Percentiles rank a stretch among this genome's conserved stretches.
These are phyloP conservation scores for Zoanthus solanderi DNA, from an alignment of 92 coral and sea anemone species.

Conservation along the genomic window DNA sequence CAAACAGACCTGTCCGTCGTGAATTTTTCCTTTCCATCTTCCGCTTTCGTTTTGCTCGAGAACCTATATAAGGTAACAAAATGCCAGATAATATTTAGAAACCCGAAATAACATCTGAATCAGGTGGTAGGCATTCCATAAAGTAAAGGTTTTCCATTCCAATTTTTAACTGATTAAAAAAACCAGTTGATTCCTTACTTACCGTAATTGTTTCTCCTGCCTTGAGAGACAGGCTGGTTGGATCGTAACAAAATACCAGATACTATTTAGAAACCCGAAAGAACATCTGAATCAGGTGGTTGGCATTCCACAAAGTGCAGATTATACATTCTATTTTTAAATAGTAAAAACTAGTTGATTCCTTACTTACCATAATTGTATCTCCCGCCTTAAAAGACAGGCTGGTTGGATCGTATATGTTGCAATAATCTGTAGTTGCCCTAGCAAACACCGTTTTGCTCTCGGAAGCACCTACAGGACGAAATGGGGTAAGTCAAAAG, in stretches of 20 bases:
- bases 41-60: conserved; percentile 87
- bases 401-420: conserved; percentile 85
- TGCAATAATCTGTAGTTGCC: conserved; percentile 88
- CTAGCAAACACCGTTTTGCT: conserved; percentile 78
- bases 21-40: conserved; percentile 91
- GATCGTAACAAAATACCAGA: conserved; percentile 53
- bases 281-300: not conserved
- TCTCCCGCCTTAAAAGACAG: conserved; percentile 84
- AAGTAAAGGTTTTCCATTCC: not conserved
- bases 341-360: no score
- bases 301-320: not conserved
- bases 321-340: not conserved
- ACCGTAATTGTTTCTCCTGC: conserved; percentile 89
- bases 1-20: conserved; percentile 66
- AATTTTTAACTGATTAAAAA: no score
- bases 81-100: not conserved
- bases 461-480: conserved; percentile 69
- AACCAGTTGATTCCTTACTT: not conserved
- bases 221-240: conserved; percentile 80
- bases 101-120: not conserved
- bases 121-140: not conserved
- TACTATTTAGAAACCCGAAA: not conserved
- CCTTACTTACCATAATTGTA: conserved; percentile 71
- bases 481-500: not conserved
- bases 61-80: conserved; percentile 57